A percentile compares a stretch with the other conserved stretches of the same genome.
These are phyloP conservation scores for Polypedilum vanderplanki DNA, from an alignment of 1,140 invertebrate genomes.

Conservation along the genomic window DNA sequence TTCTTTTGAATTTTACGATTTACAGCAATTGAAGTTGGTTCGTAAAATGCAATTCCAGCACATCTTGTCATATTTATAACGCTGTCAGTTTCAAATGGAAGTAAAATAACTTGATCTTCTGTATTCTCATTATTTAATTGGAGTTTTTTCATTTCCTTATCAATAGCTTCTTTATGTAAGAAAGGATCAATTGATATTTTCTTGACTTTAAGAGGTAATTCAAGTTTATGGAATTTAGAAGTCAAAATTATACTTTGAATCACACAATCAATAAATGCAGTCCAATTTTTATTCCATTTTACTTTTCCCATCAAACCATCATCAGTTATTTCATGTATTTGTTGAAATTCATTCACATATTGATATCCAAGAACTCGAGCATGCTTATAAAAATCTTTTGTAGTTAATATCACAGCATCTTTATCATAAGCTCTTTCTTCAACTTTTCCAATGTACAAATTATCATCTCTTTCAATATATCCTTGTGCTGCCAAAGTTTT, in stretches of 20 bases:
- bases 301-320: constrained; percentile 49
- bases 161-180: constrained; percentile 51
- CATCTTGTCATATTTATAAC: too few relatives aligned
- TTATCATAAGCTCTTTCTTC: not conserved
- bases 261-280: constrained; percentile 89
- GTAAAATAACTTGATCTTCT: too few relatives aligned
- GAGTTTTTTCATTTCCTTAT: too few relatives aligned
- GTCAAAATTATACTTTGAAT: constrained; percentile 77
- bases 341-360: constrained; percentile 50
- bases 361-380: constrained; percentile 84
- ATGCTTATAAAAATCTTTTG: constrained; percentile 87
- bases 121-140: too few relatives aligned
- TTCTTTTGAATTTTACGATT: too few relatives aligned
- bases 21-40: too few relatives aligned
- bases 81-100: too few relatives aligned
- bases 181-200: constrained; percentile 71
- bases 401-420: constrained; percentile 41
- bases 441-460: too few relatives aligned
- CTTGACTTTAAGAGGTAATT: constrained; percentile 77
- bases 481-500: constrained; percentile 70
- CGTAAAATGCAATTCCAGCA: too few relatives aligned
- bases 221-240: constrained; percentile 62
- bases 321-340: constrained; percentile 39
- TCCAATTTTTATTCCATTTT: constrained; percentile 74
- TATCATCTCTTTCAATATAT: constrained; percentile 50